A percentile compares a stretch with the other conserved stretches of the same genome.
Evolutionary conservation across 2,113 vertebrate species (phyloP).

Genomic region (Sinosuthora webbiana): DNA sequence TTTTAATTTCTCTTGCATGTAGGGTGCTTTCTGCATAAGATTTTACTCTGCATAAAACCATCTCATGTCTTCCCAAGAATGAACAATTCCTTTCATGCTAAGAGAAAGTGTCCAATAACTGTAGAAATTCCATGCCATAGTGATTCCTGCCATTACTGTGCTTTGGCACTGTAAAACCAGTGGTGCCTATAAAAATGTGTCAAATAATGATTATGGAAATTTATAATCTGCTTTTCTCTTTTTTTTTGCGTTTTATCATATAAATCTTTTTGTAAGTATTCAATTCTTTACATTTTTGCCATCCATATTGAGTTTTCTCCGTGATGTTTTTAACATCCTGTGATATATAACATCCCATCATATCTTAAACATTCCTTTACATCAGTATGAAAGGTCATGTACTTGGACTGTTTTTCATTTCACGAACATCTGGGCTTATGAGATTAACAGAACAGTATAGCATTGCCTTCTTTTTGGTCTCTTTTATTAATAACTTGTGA

Average conservation of each 20-base stretch:
- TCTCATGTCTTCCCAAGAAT: background rate
- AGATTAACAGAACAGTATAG: slow-evolving; percentile 70
- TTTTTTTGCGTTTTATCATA: background rate
- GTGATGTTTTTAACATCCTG: slow-evolving; percentile 58
- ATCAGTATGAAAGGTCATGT: slow-evolving; percentile 68
- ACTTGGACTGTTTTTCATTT: slow-evolving; percentile 76
- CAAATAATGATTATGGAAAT: background rate
- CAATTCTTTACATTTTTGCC: slow-evolving; percentile 9
- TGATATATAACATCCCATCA: slow-evolving; percentile 72
- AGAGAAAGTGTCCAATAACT: background rate
- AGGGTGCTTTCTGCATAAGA: background rate
- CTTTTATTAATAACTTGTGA: slow-evolving; percentile 77
- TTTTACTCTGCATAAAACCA: background rate
- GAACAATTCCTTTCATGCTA: background rate
- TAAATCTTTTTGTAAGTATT: background rate
- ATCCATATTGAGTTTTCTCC: slow-evolving; percentile 33
- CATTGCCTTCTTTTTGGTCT: slow-evolving; percentile 68
- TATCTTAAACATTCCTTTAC: slow-evolving; percentile 74
- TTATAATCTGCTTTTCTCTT: background rate
- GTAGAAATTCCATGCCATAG: background rate
- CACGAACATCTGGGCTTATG: slow-evolving; percentile 76
- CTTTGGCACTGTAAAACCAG: background rate
- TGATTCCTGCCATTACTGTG: background rate
- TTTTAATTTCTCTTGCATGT: background rate
- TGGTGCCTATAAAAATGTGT: background rate